Conservation (phyloP, 35 echinoderm and acorn worm genomes). For the Diadema setosum region DNA sequence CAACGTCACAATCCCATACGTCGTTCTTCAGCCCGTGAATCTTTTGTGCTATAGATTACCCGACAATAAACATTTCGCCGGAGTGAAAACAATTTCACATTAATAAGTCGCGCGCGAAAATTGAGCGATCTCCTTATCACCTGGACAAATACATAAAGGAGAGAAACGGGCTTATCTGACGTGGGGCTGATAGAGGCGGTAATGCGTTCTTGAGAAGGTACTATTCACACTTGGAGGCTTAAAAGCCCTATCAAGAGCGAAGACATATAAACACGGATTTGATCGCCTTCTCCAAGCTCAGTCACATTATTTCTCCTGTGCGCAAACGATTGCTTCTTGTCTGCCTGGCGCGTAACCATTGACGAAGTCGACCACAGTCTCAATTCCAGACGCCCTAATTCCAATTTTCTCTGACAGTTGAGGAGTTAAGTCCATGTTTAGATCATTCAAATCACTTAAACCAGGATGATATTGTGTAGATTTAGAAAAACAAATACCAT, state of each 20-base stretch:
- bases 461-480: too few species aligned
- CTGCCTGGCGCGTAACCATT: too few species aligned
- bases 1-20: background rate
- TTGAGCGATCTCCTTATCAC: background rate
- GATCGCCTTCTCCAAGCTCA: too few species aligned
- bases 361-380: too few species aligned
- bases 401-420: too few species aligned
- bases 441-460: too few species aligned
- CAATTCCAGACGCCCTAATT: too few species aligned
- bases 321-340: too few species aligned
- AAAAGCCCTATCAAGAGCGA: background rate
- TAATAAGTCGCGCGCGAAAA: background rate
- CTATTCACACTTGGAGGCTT: background rate
- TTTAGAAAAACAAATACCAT: too few species aligned
- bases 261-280: background rate
- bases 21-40: too few species aligned
- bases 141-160: background rate
- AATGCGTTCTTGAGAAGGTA: background rate
- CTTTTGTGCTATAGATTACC: slow-evolving; percentile 6
- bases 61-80: background rate
- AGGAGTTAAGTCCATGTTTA: too few species aligned
- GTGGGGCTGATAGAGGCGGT: background rate
- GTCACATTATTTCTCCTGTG: too few species aligned
- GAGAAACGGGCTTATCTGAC: background rate
- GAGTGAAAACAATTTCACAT: background rate